Base-by-base conservation (phyloP, 2,888 invertebrate species). In the Ethmia dodecea region DNA sequence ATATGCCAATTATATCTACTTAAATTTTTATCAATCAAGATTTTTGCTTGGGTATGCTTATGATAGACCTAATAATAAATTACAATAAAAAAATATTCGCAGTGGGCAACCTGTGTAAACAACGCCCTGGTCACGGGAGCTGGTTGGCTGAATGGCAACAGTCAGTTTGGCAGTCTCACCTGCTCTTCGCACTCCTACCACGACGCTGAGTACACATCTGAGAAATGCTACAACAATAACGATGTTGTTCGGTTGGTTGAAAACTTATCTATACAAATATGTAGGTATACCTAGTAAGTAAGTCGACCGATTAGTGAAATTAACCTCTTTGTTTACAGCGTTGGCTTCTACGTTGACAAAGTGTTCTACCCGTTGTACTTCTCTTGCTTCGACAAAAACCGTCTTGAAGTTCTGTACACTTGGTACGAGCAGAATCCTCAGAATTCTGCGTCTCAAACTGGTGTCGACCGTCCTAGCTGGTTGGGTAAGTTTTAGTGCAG, bases 351-450 rank as follows among this genome's bases (percentile, higher is more conserved):
- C 13, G 71, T 88, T 1, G 61, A 73, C 39, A 63, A 65, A 11
- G 61, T 70, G 6, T 88, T 90, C 57, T 67, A 87, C 41, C 69
- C 76, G 11, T 54, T 78, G 5, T 87, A 86, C 45, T 77, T 72
- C 47, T 74, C 89, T 1, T 91, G 91, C 58, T 89, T 88, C 47
- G 84, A 90, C 56, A 69, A 76, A 22, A 57, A 48, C 3, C 65
- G 75, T 1, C 63, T 88, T 35, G 84, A 81, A 45, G 83, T 89
- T 1, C 49, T 89, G 5, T 90, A 89, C 46, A 86, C 87, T 0
- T 77, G 81, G 60, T 83, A 80, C 37, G 73, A 80, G 27, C 72
- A 89, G 42, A 76, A 74, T 9, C 57, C 76, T 0, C 64, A 63
- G 0, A 86, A 89, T 38, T 70, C 73, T 6, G 70, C 86, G 0